These are phyloP conservation scores for Leiothrix lutea DNA, from an alignment of 2,113 vertebrate genomes.

Conservation along the genomic window DNA sequence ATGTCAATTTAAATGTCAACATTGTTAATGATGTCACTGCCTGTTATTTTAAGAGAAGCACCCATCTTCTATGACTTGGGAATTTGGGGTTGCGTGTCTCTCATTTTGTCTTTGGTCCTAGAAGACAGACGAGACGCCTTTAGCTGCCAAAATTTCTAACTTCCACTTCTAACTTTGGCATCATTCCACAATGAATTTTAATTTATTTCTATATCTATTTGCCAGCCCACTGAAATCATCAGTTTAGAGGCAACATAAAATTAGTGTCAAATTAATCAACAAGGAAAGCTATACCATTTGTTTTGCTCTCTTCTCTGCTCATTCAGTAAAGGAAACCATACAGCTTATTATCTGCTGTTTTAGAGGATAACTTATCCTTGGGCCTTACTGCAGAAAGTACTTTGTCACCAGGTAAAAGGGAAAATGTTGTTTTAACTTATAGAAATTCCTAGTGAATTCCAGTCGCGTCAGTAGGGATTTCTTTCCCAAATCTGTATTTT, in stretches of 20 bases:
- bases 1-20: conserved; percentile 41
- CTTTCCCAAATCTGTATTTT: conserved; percentile 3
- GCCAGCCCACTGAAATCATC: conserved; percentile 7
- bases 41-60: conserved; percentile 13
- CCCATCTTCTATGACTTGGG: neutral
- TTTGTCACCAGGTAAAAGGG: neutral
- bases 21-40: conserved; percentile 14
- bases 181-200: neutral
- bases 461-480: neutral
- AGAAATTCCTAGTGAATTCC: conserved; percentile 21
- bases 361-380: neutral
- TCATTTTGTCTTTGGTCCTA: conserved; percentile 11
- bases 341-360: neutral
- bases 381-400: neutral
- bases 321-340: neutral
- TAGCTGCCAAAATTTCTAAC: conserved; percentile 28
- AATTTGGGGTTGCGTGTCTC: neutral
- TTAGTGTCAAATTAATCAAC: conserved; percentile 1
- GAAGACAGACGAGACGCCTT: neutral
- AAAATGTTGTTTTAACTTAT: neutral
- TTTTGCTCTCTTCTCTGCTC: neutral
- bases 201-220: conserved; percentile 10
- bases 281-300: neutral
- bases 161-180: conserved; percentile 6
- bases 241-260: neutral